Conservation (phyloP, 2,113 vertebrate genomes). For the Rhea americana region DNA sequence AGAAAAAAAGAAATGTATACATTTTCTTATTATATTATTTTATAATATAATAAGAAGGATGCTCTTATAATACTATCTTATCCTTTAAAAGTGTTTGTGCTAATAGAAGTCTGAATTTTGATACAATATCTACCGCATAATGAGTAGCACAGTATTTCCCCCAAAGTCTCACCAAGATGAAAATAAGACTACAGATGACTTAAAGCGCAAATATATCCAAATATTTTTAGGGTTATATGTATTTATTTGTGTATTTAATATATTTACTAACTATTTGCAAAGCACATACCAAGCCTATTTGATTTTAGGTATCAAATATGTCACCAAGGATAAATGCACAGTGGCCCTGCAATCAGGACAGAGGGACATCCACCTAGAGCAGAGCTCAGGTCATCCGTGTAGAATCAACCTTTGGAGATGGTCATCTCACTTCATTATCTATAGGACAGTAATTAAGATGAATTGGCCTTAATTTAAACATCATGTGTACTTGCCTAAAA, state of each 20-base stretch:
- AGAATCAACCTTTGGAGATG: not conserved
- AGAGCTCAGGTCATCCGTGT: not conserved
- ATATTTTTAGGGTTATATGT: not conserved
- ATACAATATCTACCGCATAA: not conserved
- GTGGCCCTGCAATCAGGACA: accelerated
- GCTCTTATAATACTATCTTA: not conserved
- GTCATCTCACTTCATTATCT: not conserved
- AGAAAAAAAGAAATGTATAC: not conserved
- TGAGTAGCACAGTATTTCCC: not conserved
- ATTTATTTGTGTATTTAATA: not conserved
- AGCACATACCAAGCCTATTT: not conserved
- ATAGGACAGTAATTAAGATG: not conserved
- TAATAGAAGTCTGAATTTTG: not conserved
- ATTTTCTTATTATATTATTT: not conserved
- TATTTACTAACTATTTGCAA: not conserved
- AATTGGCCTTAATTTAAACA: not conserved
- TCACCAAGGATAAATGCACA: not conserved
- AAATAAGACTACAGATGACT: not conserved
- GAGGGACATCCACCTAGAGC: not conserved
- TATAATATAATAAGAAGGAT: no score
- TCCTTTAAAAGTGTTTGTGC: not conserved
- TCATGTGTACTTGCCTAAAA: not conserved
- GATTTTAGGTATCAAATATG: not conserved
- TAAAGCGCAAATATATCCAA: not conserved
- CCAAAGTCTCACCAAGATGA: not conserved